Conservation (phyloP, 2,797 vertebrate species). For the Onychomys torridus region DNA sequence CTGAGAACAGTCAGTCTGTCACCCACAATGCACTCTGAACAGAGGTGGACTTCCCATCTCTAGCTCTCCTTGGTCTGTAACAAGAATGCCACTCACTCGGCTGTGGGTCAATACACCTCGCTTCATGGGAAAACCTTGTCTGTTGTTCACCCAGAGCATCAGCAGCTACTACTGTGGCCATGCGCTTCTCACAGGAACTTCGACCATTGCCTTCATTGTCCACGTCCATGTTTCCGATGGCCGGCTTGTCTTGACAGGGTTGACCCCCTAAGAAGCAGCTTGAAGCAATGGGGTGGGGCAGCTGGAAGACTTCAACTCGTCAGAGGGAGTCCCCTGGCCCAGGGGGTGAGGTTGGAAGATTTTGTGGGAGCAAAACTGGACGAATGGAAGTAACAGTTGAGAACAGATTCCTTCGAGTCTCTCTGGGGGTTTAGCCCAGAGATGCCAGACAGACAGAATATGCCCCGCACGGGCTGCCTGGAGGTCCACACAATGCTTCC, state of each 20-base stretch:
- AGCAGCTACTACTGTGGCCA: background rate
- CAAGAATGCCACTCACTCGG: background rate
- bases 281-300: background rate
- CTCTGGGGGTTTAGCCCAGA: background rate
- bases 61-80: background rate
- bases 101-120: background rate
- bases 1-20: background rate
- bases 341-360: background rate
- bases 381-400: background rate
- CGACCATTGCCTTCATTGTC: fast-evolving
- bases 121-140: background rate
- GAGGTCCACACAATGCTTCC: background rate
- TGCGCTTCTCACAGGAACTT: background rate
- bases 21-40: background rate
- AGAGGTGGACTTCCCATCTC: background rate
- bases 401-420: background rate
- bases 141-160: background rate
- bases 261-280: background rate
- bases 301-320: background rate
- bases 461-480: background rate
- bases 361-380: constrained; percentile 6
- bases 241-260: background rate
- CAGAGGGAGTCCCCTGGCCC: background rate
- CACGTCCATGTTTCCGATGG: background rate
- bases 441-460: background rate